Evolutionary conservation across 2,797 vertebrate species (phyloP), one percentile per base, ranked within the genome.

Genomic region (Brachyalestes nurse): DNA sequence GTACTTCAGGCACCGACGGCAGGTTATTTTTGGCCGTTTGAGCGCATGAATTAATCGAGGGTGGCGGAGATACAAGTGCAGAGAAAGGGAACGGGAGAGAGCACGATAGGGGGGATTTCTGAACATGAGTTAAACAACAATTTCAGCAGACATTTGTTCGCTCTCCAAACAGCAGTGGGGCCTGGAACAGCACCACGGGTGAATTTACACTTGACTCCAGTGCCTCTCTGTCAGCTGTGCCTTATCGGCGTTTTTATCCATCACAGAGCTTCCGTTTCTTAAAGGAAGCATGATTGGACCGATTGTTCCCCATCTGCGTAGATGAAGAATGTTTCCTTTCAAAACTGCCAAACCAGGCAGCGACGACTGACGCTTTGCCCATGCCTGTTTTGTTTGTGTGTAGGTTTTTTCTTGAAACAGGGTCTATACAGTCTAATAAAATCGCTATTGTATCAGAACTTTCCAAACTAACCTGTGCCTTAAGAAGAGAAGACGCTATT

Each of bases 1-100:
- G n/a, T 25, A 42, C 25, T 38, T 74, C 51, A 82, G 45, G 47
- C 25, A 53, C 19, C 60, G 60, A 21, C 42, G 14, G 17, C 14
- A 38, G 62, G 58, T 72, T 81, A 70, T 70, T 81, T 71, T 77
- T 38, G 45, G 76, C 58, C 45, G 67, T 75, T 75, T 77, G 61
- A 78, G 81, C 66, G 55, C 62, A 73, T 77, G 55, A 61, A 53
- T 66, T 73, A 78, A 78, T 42, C 21, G 62, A 74, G 73, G 21
- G 76, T 78, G 75, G 70, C 23, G 16, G n/a, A n/a, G 23, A 61
- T 34, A 23, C 23, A 40, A 49, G 40, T 6, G 6, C 17, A 19
- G 53, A 42, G 64, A 17, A 25, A 51, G 21, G 25, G 69, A 19
- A 47, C 64, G 49, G 13, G 61, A 17, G 38, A n/a, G 7, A 19